Conservation (phyloP, 2,888 invertebrate genomes). For the Scaptomyza cyrtandrae region DNA sequence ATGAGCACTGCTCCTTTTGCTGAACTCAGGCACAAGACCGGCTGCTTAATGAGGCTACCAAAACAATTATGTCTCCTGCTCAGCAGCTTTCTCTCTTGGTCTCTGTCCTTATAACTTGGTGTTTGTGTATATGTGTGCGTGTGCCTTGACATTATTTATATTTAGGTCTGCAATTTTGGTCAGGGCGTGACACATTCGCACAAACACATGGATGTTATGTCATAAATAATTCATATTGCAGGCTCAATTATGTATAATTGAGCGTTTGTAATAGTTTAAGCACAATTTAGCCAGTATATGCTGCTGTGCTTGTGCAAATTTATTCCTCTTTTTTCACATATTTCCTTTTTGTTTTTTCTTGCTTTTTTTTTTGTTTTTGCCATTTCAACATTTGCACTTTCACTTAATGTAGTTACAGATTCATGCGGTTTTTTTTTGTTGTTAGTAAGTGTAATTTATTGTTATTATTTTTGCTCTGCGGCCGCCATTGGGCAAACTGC, state of each 20-base stretch:
- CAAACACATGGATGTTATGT: constrained; percentile 10
- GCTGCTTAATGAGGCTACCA: constrained; percentile 58
- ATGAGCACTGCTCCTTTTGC: constrained; percentile 29
- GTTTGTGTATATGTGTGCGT: constrained; percentile 9
- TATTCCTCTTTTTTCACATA: background rate
- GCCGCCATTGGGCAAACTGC: constrained; percentile 60
- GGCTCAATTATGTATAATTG: constrained; percentile 65
- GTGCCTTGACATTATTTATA: constrained; percentile 59
- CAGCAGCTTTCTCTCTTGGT: constrained; percentile 5
- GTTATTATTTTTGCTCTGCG: constrained; percentile 57
- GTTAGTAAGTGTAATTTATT: constrained; percentile 66
- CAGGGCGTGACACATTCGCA: constrained; percentile 31
- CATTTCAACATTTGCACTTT: constrained; percentile 52
- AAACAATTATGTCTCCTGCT: constrained; percentile 54
- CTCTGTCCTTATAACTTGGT: background rate
- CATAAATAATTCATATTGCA: constrained; percentile 54
- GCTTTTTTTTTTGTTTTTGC: constrained; percentile 15
- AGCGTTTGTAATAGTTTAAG: constrained; percentile 59
- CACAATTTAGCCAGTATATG: constrained; percentile 53
- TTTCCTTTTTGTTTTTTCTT: background rate
- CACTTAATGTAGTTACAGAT: constrained; percentile 42
- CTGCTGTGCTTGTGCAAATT: constrained; percentile 9
- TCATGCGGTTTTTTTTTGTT: constrained; percentile 2
- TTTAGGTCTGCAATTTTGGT: constrained; percentile 53
- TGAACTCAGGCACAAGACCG: constrained; percentile 37